phyloP scores from a whole-genome alignment of 2,113 vertebrate genomes.

The Alligator sinensis region DNA sequence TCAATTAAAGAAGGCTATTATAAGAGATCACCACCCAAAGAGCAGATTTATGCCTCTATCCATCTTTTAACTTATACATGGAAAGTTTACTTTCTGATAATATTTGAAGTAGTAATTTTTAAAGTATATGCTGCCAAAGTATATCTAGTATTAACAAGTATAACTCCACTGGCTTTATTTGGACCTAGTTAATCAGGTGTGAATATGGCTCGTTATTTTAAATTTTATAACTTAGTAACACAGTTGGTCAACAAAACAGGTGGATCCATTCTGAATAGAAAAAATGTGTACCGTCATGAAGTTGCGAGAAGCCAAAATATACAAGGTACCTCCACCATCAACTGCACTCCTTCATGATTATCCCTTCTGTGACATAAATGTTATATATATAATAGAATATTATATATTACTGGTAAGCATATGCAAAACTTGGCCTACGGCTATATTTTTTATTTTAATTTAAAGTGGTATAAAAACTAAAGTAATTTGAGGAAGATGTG shows the following conservation, averaged over 20 bases:
- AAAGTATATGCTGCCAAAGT: not conserved
- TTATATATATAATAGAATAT: too few relatives aligned
- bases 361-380: not conserved
- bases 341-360: not conserved
- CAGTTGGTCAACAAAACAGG: not conserved
- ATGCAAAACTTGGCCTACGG: too few relatives aligned
- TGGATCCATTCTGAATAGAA: not conserved
- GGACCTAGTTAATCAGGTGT: not conserved
- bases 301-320: not conserved
- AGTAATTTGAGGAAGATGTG: too few relatives aligned
- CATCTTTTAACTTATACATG: not conserved
- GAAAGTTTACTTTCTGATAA: slow-evolving; percentile 42
- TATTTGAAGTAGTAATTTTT: slow-evolving; percentile 33
- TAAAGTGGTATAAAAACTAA: too few relatives aligned
- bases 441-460: too few relatives aligned
- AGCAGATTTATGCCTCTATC: not conserved
- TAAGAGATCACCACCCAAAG: slow-evolving; percentile 30
- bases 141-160: slow-evolving; percentile 30
- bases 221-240: not conserved
- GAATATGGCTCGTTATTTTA: not conserved
- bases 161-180: not conserved
- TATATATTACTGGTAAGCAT: too few relatives aligned
- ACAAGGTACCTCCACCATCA: not conserved
- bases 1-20: slow-evolving; percentile 26
- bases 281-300: not conserved